Conservation (phyloP, 2,113 vertebrate species). For the Campylorhamphus procurvoides region DNA sequence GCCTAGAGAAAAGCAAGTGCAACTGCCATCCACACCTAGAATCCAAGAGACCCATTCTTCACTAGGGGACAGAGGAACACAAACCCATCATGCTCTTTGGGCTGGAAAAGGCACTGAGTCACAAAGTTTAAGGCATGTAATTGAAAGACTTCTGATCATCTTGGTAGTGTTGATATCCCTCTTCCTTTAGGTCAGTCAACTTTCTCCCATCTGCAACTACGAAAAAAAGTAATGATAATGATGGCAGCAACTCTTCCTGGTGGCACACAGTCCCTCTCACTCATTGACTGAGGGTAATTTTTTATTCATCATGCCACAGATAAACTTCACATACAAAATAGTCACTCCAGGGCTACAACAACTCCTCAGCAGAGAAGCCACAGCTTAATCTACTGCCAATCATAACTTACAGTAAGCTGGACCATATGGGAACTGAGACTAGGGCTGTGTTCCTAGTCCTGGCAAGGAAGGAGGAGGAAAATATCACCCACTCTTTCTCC, state of each 20-base stretch:
- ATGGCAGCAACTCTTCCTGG: not conserved
- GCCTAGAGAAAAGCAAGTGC: not conserved
- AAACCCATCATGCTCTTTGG: not conserved
- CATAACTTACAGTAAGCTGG: not conserved
- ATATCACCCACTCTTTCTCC: slow-evolving; percentile 18
- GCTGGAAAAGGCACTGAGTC: not conserved
- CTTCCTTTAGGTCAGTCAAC: not conserved
- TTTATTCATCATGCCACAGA: not conserved
- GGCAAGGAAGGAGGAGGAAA: slow-evolving; percentile 4
- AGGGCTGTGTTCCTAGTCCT: slow-evolving; percentile 6
- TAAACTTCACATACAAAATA: not conserved
- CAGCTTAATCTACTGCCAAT: not conserved
- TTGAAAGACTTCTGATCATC: not conserved
- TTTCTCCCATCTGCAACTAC: not conserved
- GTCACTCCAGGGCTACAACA: not conserved
- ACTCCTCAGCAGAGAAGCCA: not conserved
- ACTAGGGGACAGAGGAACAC: not conserved
- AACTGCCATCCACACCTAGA: not conserved
- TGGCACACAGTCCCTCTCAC: not conserved
- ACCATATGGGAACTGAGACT: not conserved
- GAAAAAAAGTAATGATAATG: not conserved
- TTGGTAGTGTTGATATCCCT: not conserved
- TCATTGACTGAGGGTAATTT: not conserved
- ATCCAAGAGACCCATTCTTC: not conserved
- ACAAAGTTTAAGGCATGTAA: not conserved